phyloP scores from a whole-genome alignment of 2,888 invertebrate species.

The Tetragonula carbonaria region DNA sequence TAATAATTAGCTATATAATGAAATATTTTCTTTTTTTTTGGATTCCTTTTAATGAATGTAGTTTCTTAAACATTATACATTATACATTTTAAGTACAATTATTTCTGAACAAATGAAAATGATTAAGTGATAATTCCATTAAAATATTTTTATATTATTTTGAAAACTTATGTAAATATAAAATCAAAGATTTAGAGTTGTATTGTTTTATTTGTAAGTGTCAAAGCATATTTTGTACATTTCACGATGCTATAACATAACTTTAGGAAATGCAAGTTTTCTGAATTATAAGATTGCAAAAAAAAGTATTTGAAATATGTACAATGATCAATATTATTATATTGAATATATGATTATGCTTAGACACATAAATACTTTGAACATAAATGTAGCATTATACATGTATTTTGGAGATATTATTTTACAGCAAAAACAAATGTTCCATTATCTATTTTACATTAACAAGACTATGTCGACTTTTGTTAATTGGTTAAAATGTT shows the following conservation, averaged over 20 bases:
- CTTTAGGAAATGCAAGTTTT: conserved; percentile 64
- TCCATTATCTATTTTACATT: conserved; percentile 40
- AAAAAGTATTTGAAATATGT: conserved; percentile 56
- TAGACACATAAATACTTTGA: conserved; percentile 21
- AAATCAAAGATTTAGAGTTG: conserved; percentile 32
- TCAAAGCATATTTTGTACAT: conserved; percentile 70
- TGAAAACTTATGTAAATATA: conserved; percentile 23
- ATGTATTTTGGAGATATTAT: conserved; percentile 43
- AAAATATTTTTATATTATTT: neutral
- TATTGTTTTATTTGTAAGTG: conserved; percentile 59
- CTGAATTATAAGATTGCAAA: conserved; percentile 52
- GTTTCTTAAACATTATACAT: neutral
- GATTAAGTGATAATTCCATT: conserved; percentile 21
- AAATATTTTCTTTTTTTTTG: neutral
- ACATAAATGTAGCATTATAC: conserved; percentile 32
- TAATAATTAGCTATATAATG: conserved; percentile 10
- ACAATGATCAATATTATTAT: conserved; percentile 56
- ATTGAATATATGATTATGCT: conserved; percentile 47
- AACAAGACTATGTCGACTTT: conserved; percentile 20
- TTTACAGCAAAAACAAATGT: conserved; percentile 55
- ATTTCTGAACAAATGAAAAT: conserved; percentile 28
- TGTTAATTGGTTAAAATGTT: conserved; percentile 17
- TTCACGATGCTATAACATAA: conserved; percentile 69
- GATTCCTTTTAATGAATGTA: conserved; percentile 14
- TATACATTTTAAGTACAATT: conserved; percentile 38